A percentile compares a stretch with the other conserved stretches of the same genome.
Evolutionary conservation across 2,888 invertebrate genomes (phyloP).

Genomic region (Drosophila helvetica): DNA sequence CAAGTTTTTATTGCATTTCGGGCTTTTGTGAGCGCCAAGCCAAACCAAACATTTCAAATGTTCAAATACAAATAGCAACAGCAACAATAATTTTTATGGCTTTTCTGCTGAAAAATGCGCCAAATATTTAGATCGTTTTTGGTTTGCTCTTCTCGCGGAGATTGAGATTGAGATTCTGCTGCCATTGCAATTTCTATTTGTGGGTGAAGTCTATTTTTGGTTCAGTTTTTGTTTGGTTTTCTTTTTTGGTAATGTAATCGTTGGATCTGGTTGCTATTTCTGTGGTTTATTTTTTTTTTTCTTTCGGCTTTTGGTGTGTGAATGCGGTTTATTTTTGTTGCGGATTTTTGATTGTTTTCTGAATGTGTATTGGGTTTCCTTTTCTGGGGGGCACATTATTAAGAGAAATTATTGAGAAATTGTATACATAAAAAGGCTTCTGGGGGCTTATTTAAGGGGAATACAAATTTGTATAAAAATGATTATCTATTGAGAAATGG

Average conservation of each 20-base stretch:
- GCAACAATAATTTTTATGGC: conserved; percentile 52
- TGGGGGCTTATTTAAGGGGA: no score
- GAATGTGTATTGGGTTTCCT: neutral
- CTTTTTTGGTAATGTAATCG: conserved; percentile 8
- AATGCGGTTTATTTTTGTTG: neutral
- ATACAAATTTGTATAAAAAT: no score
- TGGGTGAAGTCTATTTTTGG: conserved; percentile 9
- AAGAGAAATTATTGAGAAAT: no score
- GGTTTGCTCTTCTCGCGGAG: no score
- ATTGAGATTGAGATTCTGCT: neutral
- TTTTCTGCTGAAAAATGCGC: conserved; percentile 34
- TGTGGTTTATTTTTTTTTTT: neutral
- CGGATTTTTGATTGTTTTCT: neutral
- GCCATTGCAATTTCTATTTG: conserved; percentile 14
- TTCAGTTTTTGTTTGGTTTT: neutral
- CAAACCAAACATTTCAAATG: conserved; percentile 43
- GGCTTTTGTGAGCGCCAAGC: conserved; percentile 18
- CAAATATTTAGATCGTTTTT: neutral
- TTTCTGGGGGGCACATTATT: neutral
- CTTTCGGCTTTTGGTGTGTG: neutral
- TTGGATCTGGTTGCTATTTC: neutral
- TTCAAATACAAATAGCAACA: conserved; percentile 44
- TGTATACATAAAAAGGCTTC: no score
- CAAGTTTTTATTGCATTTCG: conserved; percentile 58
- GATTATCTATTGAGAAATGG: no score